Conservation (phyloP, 2,113 vertebrate species). For the Crotalus horridus region DNA sequence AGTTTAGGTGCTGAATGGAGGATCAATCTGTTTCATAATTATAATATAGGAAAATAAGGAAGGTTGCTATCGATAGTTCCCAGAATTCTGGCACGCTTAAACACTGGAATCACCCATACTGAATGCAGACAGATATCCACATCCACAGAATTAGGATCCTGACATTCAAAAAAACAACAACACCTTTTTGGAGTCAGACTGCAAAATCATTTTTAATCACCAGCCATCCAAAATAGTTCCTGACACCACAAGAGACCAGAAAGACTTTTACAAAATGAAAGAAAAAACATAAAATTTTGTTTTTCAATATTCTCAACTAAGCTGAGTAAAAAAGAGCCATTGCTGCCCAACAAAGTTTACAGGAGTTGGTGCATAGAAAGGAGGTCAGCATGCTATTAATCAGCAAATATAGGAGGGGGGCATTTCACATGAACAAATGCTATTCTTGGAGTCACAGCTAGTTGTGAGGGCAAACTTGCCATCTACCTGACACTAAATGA, state of each 20-base stretch:
- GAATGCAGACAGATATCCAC: neutral
- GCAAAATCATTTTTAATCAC: neutral
- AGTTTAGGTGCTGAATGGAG: neutral
- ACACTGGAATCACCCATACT: neutral
- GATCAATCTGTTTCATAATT: neutral
- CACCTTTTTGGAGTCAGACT: neutral
- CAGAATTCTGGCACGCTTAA: neutral
- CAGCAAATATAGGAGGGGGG: neutral
- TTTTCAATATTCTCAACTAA: neutral
- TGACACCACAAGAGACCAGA: neutral
- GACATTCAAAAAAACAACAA: neutral
- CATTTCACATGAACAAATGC: neutral
- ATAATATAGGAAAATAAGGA: neutral
- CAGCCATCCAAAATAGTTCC: neutral
- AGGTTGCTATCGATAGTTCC: neutral
- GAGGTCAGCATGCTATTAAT: neutral
- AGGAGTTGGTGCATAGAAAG: neutral
- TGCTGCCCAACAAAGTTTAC: neutral
- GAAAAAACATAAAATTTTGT: neutral
- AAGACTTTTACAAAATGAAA: neutral
- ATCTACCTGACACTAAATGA: neutral
- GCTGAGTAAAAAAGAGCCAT: neutral
- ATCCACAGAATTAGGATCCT: neutral
- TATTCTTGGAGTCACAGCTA: neutral
- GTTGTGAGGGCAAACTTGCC: neutral